phyloP scores from a whole-genome alignment of 2,888 invertebrate species.

The Schizaphis graminum region DNA sequence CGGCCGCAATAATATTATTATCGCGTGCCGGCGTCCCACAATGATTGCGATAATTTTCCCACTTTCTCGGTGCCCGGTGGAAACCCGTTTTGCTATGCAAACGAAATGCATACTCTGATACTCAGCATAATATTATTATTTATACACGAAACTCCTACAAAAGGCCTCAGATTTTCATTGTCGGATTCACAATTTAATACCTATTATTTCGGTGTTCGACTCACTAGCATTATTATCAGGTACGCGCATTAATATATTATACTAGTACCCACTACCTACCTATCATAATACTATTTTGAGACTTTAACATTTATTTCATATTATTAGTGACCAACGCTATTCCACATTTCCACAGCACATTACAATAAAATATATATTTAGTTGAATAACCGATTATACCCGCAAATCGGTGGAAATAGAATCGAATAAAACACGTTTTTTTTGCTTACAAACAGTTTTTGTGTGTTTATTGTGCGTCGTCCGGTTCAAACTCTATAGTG shows the following conservation, averaged over 20 bases:
- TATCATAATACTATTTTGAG: neutral
- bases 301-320: neutral
- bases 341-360: neutral
- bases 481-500: constrained; percentile 7
- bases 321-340: neutral
- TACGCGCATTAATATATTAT: neutral
- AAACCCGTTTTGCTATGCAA: neutral
- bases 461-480: neutral
- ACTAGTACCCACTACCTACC: neutral
- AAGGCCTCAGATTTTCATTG: neutral
- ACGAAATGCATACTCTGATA: constrained; percentile 5
- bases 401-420: neutral
- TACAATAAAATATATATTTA: neutral
- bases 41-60: constrained; percentile 22
- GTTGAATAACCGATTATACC: neutral
- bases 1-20: constrained; percentile 15
- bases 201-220: neutral
- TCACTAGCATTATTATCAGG: neutral
- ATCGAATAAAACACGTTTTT: neutral
- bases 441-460: neutral
- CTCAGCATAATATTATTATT: neutral
- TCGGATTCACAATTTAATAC: neutral
- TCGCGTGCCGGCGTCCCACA: constrained; percentile 45
- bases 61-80: neutral
- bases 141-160: neutral